phyloP scores from a whole-genome alignment of 2,113 vertebrate genomes.

The Antechinus stuartii region DNA sequence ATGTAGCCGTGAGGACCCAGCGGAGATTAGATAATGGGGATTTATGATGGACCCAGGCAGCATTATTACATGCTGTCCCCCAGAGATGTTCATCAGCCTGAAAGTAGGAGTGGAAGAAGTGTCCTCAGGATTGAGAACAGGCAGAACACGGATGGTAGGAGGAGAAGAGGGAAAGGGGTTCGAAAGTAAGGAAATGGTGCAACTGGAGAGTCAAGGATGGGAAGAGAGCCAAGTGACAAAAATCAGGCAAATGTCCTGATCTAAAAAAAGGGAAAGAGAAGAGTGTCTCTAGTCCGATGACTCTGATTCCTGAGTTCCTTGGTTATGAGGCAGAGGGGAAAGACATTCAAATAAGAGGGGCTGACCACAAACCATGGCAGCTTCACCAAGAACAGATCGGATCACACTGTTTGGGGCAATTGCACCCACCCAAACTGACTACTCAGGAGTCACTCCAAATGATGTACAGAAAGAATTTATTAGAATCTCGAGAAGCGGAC shows the following conservation, averaged over 20 bases:
- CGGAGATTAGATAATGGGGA: not conserved
- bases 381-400: not conserved
- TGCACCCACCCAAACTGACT: too few species aligned
- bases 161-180: not conserved
- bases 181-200: not conserved
- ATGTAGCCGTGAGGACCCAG: not conserved
- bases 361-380: too few species aligned
- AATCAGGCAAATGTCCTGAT: too few species aligned
- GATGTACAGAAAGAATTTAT: too few species aligned
- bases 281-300: not conserved
- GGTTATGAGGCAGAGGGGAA: not conserved
- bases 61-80: not conserved
- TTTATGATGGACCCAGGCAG: not conserved
- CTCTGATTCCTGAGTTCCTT: not conserved
- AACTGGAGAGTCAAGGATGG: not conserved
- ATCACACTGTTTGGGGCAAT: too few species aligned
- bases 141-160: not conserved
- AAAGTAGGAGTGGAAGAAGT: not conserved
- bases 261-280: not conserved
- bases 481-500: too few species aligned
- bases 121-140: not conserved
- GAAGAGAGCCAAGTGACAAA: too few species aligned
- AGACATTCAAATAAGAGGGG: not conserved
- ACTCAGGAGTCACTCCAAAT: too few species aligned
- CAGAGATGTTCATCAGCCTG: not conserved